phyloP scores from a whole-genome alignment of 2,113 vertebrate genomes.

The Jaculus jaculus region DNA sequence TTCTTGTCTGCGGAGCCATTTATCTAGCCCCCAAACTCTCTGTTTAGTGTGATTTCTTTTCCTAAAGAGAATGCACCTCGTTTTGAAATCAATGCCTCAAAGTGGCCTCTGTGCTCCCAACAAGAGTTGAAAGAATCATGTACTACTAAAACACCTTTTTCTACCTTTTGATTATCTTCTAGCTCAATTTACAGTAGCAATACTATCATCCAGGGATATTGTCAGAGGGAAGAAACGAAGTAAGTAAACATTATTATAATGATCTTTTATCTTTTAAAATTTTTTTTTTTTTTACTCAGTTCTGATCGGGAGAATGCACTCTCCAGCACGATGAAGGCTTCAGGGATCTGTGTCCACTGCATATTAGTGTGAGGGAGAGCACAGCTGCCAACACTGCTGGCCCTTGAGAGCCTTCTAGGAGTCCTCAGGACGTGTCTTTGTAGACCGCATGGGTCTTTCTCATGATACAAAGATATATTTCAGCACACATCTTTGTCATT shows the following conservation, averaged over 20 bases:
- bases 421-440: no score
- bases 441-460: neutral
- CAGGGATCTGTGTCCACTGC: neutral
- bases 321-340: neutral
- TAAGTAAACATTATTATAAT: neutral
- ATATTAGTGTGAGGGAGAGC: neutral
- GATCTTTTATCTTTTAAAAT: neutral
- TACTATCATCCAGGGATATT: neutral
- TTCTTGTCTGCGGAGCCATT: no score
- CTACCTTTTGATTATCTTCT: neutral
- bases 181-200: neutral
- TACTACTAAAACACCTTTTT: neutral
- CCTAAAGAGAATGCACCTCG: neutral
- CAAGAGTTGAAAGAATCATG: neutral
- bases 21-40: neutral
- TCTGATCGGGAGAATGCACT: neutral
- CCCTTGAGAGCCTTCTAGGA: neutral
- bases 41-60: neutral
- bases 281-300: neutral
- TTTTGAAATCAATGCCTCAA: neutral
- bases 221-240: neutral
- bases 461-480: neutral
- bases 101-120: neutral
- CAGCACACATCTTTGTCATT: neutral
- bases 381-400: neutral